These are phyloP conservation scores for Rhingia campestris DNA, from an alignment of 2,888 invertebrate genomes.

Conservation along the genomic window DNA sequence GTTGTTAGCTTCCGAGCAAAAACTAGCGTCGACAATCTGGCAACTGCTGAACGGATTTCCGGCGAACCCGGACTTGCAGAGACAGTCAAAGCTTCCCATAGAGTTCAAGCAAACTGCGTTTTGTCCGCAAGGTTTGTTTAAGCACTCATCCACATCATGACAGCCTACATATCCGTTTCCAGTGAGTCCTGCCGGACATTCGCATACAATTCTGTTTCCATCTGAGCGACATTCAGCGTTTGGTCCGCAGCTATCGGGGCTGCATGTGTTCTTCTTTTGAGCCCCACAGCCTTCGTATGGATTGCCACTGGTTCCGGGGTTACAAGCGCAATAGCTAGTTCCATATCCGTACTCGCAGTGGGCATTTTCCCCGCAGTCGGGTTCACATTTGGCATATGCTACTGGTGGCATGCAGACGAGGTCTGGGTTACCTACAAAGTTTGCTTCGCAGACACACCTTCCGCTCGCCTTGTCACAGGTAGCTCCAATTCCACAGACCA, in stretches of 20 bases:
- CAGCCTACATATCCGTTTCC: constrained; percentile 95
- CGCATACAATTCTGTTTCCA: constrained; percentile 89
- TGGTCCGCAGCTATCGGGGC: constrained; percentile 88
- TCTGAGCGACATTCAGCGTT: constrained; percentile 92
- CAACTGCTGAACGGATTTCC: constrained; percentile 95
- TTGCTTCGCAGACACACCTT: constrained; percentile 93
- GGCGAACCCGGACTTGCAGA: constrained; percentile 91
- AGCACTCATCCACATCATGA: constrained; percentile 92
- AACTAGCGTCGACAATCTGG: constrained; percentile 87
- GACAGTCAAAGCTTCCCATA: constrained; percentile 93
- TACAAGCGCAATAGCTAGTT: constrained; percentile 91
- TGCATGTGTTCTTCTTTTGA: constrained; percentile 88
- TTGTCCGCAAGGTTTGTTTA: constrained; percentile 90
- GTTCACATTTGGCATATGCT: constrained; percentile 89
- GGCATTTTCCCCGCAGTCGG: constrained; percentile 91
- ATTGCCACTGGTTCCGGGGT: constrained; percentile 92
- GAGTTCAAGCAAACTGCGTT: constrained; percentile 96
- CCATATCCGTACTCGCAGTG: constrained; percentile 92
- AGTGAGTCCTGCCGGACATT: constrained; percentile 91
- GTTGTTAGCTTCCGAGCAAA: constrained; percentile 87
- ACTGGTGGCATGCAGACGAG: constrained; percentile 95
- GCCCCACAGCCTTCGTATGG: constrained; percentile 92
- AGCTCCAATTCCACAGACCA: constrained; percentile 94
- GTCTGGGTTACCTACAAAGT: constrained; percentile 94
- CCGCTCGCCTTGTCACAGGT: constrained; percentile 91